A percentile compares a stretch with the other conserved stretches of the same genome.
Evolutionary conservation across 2,797 vertebrate species (phyloP).

Genomic region (Sebastes kiyomatsui): DNA sequence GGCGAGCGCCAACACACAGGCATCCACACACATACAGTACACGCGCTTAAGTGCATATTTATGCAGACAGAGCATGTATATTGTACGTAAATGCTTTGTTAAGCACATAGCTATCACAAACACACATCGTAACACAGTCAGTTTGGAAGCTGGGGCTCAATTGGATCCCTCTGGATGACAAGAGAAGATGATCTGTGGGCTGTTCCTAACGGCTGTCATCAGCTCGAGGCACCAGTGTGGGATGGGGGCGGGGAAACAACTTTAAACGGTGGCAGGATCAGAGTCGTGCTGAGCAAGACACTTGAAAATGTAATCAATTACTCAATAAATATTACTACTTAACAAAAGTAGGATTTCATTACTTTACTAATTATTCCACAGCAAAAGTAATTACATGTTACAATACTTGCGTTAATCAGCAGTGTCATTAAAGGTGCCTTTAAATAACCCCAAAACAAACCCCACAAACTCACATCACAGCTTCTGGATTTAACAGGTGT

Average conservation of each 20-base stretch:
- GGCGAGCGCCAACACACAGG: conserved; percentile 14
- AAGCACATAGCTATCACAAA: background rate
- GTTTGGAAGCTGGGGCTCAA: background rate
- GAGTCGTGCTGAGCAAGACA: background rate
- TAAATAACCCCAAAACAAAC: background rate
- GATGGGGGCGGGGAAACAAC: background rate
- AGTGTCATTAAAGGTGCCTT: background rate
- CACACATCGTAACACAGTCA: background rate
- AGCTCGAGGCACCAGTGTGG: conserved; percentile 6
- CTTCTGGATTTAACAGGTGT: background rate
- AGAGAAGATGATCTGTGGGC: conserved; percentile 44
- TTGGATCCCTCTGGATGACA: conserved; percentile 10
- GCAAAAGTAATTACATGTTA: background rate
- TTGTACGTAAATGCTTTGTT: conserved; percentile 26
- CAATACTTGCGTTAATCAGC: background rate
- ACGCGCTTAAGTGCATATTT: conserved; percentile 1
- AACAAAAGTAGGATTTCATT: background rate
- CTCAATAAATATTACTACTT: background rate
- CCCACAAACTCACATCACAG: background rate
- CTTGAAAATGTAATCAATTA: background rate
- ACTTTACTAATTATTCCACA: background rate
- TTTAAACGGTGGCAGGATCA: background rate
- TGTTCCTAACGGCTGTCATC: conserved; percentile 32
- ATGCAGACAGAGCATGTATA: conserved; percentile 13
- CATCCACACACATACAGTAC: background rate